A percentile compares a stretch with the other conserved stretches of the same genome.
Conservation (phyloP, 1,140 invertebrate species). For the Daktulosphaira vitifoliae region DNA sequence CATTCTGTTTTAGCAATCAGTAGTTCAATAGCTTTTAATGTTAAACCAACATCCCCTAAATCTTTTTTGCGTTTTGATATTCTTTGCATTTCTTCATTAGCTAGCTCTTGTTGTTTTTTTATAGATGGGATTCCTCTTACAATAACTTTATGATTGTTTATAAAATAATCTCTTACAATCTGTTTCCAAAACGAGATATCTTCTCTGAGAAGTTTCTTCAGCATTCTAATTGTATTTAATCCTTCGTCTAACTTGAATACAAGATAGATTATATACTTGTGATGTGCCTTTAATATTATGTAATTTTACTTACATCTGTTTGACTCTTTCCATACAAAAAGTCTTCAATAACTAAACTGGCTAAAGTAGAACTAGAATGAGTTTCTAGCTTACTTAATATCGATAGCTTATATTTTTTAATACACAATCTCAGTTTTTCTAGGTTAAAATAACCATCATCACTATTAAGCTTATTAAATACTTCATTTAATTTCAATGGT, state of each 20-base stretch:
- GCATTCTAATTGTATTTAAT: slow-evolving; percentile 58
- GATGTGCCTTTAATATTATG: no score
- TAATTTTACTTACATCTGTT: slow-evolving; percentile 59
- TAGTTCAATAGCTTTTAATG: slow-evolving; percentile 53
- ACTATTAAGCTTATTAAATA: slow-evolving; percentile 48
- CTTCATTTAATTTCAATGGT: slow-evolving; percentile 49
- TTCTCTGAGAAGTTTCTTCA: slow-evolving; percentile 56
- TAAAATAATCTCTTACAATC: slow-evolving; percentile 62
- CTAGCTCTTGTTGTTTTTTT: slow-evolving; percentile 51
- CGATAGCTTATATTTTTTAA: slow-evolving; percentile 63
- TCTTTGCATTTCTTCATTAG: slow-evolving; percentile 57
- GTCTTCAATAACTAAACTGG: slow-evolving; percentile 69
- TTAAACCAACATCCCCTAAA: slow-evolving; percentile 60
- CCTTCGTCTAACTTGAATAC: slow-evolving; percentile 54
- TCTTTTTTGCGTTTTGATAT: slow-evolving; percentile 53
- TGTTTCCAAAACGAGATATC: slow-evolving; percentile 60
- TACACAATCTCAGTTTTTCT: slow-evolving; percentile 60
- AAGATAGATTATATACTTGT: background rate
- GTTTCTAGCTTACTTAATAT: slow-evolving; percentile 63
- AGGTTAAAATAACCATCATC: slow-evolving; percentile 60
- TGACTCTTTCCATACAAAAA: slow-evolving; percentile 68
- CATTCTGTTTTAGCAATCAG: slow-evolving; percentile 63
- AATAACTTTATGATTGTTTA: slow-evolving; percentile 49
- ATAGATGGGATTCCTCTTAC: slow-evolving; percentile 52
- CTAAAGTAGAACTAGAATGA: slow-evolving; percentile 63